Evolutionary conservation across 2,888 invertebrate species (phyloP).

Genomic region (Stictocephala bisonia): DNA sequence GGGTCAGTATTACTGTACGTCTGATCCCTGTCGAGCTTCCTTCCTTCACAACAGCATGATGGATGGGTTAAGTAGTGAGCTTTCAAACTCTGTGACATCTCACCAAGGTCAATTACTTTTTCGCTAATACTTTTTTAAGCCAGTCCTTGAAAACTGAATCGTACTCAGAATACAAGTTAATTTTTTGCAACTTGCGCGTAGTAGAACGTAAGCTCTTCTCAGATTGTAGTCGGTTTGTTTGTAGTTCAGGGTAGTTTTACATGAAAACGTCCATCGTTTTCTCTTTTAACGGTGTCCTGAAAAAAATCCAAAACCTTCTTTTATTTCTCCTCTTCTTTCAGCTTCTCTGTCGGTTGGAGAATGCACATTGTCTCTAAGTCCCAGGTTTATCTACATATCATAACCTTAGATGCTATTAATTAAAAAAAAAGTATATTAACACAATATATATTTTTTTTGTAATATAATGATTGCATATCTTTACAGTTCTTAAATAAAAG

Average conservation of each 20-base stretch:
- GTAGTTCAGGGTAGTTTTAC: not conserved
- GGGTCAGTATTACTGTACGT: too few species aligned
- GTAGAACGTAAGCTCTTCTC: not conserved
- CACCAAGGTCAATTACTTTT: not conserved
- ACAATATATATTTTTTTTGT: too few species aligned
- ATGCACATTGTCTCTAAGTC: not conserved
- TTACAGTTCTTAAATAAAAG: too few species aligned
- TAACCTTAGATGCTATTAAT: too few species aligned
- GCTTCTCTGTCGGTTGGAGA: not conserved
- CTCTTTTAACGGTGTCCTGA: not conserved
- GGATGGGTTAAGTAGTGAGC: not conserved
- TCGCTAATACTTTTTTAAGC: not conserved
- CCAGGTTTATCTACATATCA: not conserved
- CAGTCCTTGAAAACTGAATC: not conserved
- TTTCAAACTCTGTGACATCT: not conserved
- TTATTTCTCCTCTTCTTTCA: not conserved
- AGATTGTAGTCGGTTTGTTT: not conserved
- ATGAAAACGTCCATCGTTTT: not conserved
- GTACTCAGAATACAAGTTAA: not conserved
- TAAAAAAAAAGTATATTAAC: too few species aligned
- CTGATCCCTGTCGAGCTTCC: not conserved
- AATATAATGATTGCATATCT: too few species aligned
- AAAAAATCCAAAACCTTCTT: not conserved
- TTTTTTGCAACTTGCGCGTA: not conserved
- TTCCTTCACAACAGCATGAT: not conserved